Evolutionary conservation across 2,113 vertebrate genomes (phyloP).

Genomic region (Pardalotus punctatus): DNA sequence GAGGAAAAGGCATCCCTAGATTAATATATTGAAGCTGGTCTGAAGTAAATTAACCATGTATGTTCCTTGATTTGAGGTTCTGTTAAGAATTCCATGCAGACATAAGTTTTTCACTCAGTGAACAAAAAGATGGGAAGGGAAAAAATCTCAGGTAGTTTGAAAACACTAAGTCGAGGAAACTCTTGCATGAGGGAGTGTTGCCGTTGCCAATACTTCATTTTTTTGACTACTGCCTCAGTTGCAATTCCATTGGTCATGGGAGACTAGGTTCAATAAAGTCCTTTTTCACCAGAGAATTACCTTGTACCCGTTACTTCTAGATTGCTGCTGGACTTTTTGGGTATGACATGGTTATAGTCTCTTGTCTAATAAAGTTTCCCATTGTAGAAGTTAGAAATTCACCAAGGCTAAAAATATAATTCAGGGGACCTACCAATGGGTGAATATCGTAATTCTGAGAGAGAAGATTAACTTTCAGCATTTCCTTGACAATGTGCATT

Average conservation of each 20-base stretch:
- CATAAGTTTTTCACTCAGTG: background rate
- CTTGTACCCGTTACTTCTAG: background rate
- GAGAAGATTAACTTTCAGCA: background rate
- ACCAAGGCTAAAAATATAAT: background rate
- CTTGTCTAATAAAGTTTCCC: background rate
- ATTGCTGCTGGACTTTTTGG: background rate
- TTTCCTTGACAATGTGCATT: background rate
- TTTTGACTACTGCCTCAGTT: background rate
- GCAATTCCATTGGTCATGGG: rapidly evolving
- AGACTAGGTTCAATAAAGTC: background rate
- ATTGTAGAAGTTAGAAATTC: background rate
- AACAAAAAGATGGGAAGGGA: background rate
- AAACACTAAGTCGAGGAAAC: background rate
- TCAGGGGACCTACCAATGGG: background rate
- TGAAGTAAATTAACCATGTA: background rate
- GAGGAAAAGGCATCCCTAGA: background rate
- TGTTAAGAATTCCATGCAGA: background rate
- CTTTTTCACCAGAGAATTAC: background rate
- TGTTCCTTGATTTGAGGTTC: background rate
- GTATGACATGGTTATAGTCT: background rate
- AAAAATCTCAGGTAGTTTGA: background rate
- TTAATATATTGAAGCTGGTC: background rate
- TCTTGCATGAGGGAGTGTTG: background rate
- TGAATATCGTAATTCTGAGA: rapidly evolving
- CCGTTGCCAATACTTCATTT: background rate